A percentile compares a stretch with the other conserved stretches of the same genome.
These are phyloP conservation scores for Vanessa tameamea DNA, from an alignment of 1,140 invertebrate species.

Conservation along the genomic window DNA sequence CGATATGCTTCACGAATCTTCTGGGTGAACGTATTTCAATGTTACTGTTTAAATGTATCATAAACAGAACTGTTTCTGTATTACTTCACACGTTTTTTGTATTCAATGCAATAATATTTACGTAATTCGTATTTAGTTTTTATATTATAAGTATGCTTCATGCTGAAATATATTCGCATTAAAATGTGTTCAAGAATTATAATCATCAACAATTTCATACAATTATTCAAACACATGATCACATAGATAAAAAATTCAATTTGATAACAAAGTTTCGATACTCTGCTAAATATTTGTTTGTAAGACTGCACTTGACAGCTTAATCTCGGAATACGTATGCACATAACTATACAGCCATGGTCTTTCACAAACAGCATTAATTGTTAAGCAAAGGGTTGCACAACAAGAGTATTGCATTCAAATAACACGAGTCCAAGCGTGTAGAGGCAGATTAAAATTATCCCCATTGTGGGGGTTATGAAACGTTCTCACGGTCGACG, in stretches of 20 bases:
- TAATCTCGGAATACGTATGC: not conserved
- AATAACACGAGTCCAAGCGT: slow-evolving; percentile 59
- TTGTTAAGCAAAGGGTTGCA: slow-evolving; percentile 49
- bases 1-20: slow-evolving; percentile 31
- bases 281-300: not conserved
- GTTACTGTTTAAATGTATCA: slow-evolving; percentile 27
- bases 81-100: slow-evolving; percentile 34
- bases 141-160: not conserved
- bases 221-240: not conserved
- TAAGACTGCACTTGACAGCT: not conserved
- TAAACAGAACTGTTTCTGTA: slow-evolving; percentile 25
- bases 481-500: slow-evolving; percentile 69
- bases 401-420: slow-evolving; percentile 56
- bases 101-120: slow-evolving; percentile 17
- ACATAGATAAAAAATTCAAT: not conserved
- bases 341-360: not conserved
- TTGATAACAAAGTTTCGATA: not conserved
- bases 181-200: too few relatives aligned
- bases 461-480: slow-evolving; percentile 64
- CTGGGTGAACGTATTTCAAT: slow-evolving; percentile 32
- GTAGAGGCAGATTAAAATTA: slow-evolving; percentile 64
- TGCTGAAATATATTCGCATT: not conserved
- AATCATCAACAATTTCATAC: too few relatives aligned
- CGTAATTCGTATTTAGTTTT: slow-evolving; percentile 4
- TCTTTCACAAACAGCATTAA: slow-evolving; percentile 39